A percentile compares a stretch with the other conserved stretches of the same genome.
phyloP scores from a whole-genome alignment of 2,113 vertebrate species.

The Phalacrocorax aristotelis region DNA sequence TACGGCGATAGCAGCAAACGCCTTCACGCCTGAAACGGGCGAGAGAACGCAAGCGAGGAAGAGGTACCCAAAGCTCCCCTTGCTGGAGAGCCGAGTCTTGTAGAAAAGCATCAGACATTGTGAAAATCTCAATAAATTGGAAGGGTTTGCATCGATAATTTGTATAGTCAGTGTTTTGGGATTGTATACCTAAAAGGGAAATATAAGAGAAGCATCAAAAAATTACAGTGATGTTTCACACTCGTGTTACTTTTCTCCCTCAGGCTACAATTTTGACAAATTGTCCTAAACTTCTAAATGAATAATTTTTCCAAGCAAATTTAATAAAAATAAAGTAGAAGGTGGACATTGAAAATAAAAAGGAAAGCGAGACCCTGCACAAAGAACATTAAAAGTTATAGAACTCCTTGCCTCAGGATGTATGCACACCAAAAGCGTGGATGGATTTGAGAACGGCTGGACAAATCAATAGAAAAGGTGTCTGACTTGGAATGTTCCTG shows the following conservation, averaged over 20 bases:
- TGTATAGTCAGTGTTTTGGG: not conserved
- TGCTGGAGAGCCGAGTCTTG: not conserved
- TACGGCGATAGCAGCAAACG: fast-evolving
- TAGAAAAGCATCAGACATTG: not conserved
- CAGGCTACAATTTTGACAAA: not conserved
- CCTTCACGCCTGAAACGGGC: fast-evolving
- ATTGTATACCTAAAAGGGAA: not conserved
- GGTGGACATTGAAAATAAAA: not conserved
- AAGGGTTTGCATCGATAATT: not conserved
- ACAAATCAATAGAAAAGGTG: not conserved
- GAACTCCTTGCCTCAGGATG: not conserved
- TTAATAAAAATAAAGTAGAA: not conserved
- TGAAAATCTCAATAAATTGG: not conserved
- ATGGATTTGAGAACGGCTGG: not conserved
- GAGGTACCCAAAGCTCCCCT: not conserved
- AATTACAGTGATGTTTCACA: not conserved
- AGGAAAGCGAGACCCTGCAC: not conserved
- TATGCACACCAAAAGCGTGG: not conserved
- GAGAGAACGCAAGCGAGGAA: not conserved
- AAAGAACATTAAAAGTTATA: not conserved
- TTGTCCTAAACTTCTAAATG: not conserved
- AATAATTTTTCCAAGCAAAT: not conserved
- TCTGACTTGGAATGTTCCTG: not conserved
- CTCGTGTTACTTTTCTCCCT: not conserved
- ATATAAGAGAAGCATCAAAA: not conserved